phyloP scores from a whole-genome alignment of 2,113 vertebrate species.

The Haemorhous mexicanus region DNA sequence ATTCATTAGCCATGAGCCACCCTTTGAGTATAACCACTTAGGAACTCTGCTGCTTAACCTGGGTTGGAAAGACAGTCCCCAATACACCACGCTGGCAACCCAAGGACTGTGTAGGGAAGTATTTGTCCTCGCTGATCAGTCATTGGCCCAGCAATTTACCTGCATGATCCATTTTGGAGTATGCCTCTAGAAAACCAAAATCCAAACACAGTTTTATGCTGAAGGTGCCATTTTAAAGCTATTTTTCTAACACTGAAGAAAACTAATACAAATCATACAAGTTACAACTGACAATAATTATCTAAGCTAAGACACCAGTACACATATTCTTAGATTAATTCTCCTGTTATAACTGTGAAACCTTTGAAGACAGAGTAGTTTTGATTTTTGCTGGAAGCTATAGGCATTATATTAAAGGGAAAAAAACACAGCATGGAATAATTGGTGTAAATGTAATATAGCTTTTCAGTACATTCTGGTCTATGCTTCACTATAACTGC shows the following conservation, averaged over 20 bases:
- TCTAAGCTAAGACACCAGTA: slow-evolving; percentile 19
- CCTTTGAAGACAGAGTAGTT: slow-evolving; percentile 57
- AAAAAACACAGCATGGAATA: slow-evolving; percentile 9
- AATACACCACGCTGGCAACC: not conserved
- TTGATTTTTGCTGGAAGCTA: slow-evolving; percentile 66
- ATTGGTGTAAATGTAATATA: slow-evolving; percentile 36
- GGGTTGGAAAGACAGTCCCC: not conserved
- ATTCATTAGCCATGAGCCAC: not conserved
- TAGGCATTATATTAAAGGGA: slow-evolving; percentile 33
- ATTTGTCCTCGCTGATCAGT: not conserved
- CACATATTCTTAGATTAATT: slow-evolving; percentile 14
- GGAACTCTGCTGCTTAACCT: not conserved
- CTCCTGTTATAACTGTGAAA: slow-evolving; percentile 30
- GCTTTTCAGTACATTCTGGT: not conserved
- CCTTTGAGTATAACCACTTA: not conserved
- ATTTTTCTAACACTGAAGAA: not conserved
- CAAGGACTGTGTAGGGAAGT: not conserved
- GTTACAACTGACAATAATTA: slow-evolving; percentile 14
- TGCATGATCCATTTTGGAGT: not conserved
- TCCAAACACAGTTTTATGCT: not conserved
- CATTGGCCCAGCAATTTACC: not conserved
- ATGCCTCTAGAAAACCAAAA: not conserved
- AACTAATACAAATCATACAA: not conserved
- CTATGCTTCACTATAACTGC: not conserved
- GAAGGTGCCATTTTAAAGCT: not conserved